phyloP scores from a whole-genome alignment of 1,140 invertebrate genomes.

The Octopus bimaculoides region DNA sequence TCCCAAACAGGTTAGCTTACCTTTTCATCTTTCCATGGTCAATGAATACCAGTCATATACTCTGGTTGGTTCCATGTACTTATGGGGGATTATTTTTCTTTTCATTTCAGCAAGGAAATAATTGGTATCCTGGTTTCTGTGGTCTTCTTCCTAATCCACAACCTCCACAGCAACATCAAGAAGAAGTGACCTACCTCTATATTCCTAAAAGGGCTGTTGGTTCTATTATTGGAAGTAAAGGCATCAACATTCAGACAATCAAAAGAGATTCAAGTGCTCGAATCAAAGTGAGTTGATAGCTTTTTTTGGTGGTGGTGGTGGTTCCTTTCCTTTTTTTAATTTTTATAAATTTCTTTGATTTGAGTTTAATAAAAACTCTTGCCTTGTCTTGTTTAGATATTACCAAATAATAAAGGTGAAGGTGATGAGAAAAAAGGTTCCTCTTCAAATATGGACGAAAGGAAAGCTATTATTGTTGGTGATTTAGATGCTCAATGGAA shows the following conservation, averaged over 20 bases:
- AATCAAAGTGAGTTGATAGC: constrained; percentile 61
- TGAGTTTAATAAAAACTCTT: neutral
- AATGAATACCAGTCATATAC: no score
- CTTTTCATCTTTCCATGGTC: no score
- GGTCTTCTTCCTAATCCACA: constrained; percentile 28
- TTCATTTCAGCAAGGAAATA: constrained; percentile 21
- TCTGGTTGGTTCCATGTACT: no score
- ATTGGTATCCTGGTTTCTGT: constrained; percentile 54
- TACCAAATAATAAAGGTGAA: constrained; percentile 60
- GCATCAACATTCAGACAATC: constrained; percentile 93
- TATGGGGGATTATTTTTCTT: neutral
- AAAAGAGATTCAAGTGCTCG: constrained; percentile 93
- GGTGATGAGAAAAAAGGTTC: constrained; percentile 63
- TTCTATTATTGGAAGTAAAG: constrained; percentile 95
- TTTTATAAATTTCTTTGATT: no score
- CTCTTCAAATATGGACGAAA: constrained; percentile 70
- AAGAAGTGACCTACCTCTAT: constrained; percentile 66
- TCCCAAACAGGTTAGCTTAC: no score
- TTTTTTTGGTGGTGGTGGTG: neutral
- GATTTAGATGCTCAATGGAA: constrained; percentile 94
- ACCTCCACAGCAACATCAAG: constrained; percentile 37
- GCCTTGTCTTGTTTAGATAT: constrained; percentile 61
- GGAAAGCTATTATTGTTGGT: constrained; percentile 91
- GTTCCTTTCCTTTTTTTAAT: no score
- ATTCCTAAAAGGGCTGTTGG: constrained; percentile 95